A percentile compares a stretch with the other conserved stretches of the same genome.
phyloP scores from a whole-genome alignment of 2,113 vertebrate species.

The Labeo rohita region DNA sequence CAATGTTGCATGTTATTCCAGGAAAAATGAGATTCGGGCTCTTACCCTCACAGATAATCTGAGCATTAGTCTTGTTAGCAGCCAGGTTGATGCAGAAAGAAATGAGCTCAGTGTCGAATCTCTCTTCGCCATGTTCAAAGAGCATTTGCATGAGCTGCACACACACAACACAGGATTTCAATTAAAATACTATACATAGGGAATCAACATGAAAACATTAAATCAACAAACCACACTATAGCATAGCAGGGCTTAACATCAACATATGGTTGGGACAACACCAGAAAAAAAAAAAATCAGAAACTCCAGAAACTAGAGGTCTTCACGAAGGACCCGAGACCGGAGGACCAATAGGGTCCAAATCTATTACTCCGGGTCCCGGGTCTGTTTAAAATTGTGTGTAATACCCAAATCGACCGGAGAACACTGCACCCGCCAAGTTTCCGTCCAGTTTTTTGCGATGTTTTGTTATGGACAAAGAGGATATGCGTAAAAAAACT shows the following conservation, averaged over 20 bases:
- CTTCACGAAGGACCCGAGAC: too few relatives aligned
- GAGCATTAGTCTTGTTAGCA: slow-evolving; percentile 93
- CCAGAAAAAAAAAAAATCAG: too few relatives aligned
- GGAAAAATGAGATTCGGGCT: background rate
- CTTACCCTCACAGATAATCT: slow-evolving; percentile 93
- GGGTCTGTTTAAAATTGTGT: too few relatives aligned
- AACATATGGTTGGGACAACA: background rate
- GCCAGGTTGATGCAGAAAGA: slow-evolving; percentile 97
- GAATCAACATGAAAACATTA: background rate
- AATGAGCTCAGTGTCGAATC: slow-evolving; percentile 88
- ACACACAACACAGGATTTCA: slow-evolving; percentile 47
- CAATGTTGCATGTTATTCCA: background rate
- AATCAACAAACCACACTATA: background rate
- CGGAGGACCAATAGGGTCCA: too few relatives aligned
- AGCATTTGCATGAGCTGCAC: slow-evolving; percentile 92
- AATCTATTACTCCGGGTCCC: too few relatives aligned
- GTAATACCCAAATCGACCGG: too few relatives aligned
- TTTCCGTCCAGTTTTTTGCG: too few relatives aligned
- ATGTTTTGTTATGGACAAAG: too few relatives aligned
- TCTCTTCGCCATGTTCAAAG: slow-evolving; percentile 84
- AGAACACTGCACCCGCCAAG: too few relatives aligned
- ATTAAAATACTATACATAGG: background rate
- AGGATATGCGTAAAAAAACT: too few relatives aligned
- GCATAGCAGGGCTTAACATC: background rate
- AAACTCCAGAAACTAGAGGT: background rate